Evolutionary conservation across 2,797 vertebrate genomes (phyloP).

Genomic region (Eremophila alpestris): DNA sequence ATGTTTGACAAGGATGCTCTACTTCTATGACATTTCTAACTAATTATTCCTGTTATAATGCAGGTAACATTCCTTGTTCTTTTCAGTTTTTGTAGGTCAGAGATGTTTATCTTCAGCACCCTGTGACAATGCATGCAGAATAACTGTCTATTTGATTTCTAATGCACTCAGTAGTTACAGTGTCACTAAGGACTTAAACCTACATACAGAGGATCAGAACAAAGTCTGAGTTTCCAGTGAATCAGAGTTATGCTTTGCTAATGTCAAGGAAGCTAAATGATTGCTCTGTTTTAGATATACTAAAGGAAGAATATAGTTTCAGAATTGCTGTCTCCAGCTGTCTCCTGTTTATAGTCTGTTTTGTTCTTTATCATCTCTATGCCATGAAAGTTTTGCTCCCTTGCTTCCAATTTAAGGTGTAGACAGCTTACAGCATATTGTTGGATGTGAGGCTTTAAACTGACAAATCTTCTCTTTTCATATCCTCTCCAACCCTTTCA

Average conservation of each 20-base stretch:
- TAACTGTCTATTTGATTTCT: background rate
- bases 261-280: constrained; percentile 28
- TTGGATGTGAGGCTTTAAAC: constrained; percentile 46
- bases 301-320: constrained; percentile 39
- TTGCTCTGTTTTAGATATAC: constrained; percentile 35
- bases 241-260: constrained; percentile 8
- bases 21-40: background rate
- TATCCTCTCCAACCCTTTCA: background rate
- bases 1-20: background rate
- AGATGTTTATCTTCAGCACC: background rate
- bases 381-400: constrained; percentile 37
- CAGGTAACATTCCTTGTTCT: background rate
- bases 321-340: constrained; percentile 38
- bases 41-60: background rate
- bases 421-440: constrained; percentile 5
- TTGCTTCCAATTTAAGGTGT: constrained; percentile 56
- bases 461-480: constrained; percentile 33
- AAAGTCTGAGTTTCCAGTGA: constrained; percentile 23
- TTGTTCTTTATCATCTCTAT: constrained; percentile 40
- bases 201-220: background rate
- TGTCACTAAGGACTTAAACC: constrained; percentile 15
- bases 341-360: constrained; percentile 2
- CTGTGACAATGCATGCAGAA: background rate
- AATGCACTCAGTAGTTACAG: background rate
- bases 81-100: constrained; percentile 1